Conservation (phyloP, 2,888 invertebrate genomes). For the Spodoptera picta region DNA sequence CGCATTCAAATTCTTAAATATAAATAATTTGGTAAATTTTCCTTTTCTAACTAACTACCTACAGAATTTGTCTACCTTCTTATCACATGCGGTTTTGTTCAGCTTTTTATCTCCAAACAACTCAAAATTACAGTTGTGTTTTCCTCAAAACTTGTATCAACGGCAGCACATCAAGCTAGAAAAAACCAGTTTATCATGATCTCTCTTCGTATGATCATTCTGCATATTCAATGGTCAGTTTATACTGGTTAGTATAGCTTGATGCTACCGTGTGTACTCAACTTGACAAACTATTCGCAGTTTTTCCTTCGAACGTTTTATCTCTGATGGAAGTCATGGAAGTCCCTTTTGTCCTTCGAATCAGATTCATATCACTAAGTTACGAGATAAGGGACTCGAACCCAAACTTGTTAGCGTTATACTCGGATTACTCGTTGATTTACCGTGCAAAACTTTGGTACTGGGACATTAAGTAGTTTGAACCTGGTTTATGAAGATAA, state of each 20-base stretch:
- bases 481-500: constrained; percentile 37
- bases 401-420: constrained; percentile 42
- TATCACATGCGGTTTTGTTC: no score
- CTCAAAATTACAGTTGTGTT: no score
- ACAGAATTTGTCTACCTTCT: no score
- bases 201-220: no score
- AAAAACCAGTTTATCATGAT: no score
- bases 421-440: constrained; percentile 51
- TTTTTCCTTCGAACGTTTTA: constrained; percentile 18
- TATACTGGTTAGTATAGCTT: no score
- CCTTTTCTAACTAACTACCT: background rate
- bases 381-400: constrained; percentile 41
- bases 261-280: background rate
- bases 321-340: background rate
- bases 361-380: constrained; percentile 41
- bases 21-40: no score
- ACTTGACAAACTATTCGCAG: constrained; percentile 17
- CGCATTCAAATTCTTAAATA: no score
- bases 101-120: no score
- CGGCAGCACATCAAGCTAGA: no score
- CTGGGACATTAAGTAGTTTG: constrained; percentile 39
- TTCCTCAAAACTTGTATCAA: constrained; percentile 13
- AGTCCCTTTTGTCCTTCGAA: constrained; percentile 24
- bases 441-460: constrained; percentile 38
- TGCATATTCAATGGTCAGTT: no score